Conservation (phyloP, 2,113 vertebrate genomes). For the Clarias macrocephalus region DNA sequence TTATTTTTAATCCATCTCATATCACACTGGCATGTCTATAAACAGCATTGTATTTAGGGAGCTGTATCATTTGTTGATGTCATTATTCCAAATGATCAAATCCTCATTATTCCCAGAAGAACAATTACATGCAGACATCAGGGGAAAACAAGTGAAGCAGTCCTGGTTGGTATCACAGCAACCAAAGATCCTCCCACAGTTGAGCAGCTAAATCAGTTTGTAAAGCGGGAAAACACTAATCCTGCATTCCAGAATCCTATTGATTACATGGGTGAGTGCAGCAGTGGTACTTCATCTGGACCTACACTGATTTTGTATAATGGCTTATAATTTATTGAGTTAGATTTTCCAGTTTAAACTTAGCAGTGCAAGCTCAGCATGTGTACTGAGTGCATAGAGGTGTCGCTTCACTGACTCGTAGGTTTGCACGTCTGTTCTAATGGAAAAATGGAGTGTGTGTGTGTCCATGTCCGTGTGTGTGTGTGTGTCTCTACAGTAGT, state of each 20-base stretch:
- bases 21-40: conserved; percentile 3
- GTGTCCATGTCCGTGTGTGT: not conserved
- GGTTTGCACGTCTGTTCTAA: not conserved
- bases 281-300: conserved; percentile 28
- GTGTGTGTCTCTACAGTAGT: not conserved
- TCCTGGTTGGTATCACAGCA: conserved; percentile 26
- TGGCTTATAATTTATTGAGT: conserved; percentile 40
- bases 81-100: conserved; percentile 21
- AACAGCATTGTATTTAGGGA: not conserved
- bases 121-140: conserved; percentile 27
- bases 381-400: not conserved
- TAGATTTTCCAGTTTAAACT: conserved; percentile 3
- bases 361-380: not conserved
- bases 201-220: conserved; percentile 6
- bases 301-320: conserved; percentile 41
- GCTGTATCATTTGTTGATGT: not conserved
- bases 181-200: conserved; percentile 27
- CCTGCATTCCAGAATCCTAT: conserved; percentile 41
- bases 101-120: conserved; percentile 1
- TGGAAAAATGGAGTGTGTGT: conserved; percentile 14
- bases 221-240: conserved; percentile 41
- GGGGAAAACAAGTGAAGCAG: conserved; percentile 29
- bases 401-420: not conserved
- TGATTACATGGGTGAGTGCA: conserved; percentile 30
- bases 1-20: not conserved